These are phyloP conservation scores for Malurus alboscapulatus DNA, from an alignment of 2,113 vertebrate genomes.

Conservation along the genomic window DNA sequence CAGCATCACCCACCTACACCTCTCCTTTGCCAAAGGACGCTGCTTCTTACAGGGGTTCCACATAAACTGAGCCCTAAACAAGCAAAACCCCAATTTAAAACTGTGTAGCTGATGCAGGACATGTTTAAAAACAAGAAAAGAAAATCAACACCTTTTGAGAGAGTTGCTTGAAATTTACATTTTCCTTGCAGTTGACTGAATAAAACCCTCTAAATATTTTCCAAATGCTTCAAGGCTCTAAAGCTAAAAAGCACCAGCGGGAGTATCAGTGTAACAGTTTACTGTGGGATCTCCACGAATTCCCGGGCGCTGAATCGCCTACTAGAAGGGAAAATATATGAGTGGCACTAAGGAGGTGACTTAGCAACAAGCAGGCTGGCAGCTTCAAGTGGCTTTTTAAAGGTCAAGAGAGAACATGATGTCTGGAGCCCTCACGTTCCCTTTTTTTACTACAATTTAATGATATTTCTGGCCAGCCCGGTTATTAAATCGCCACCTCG, in stretches of 20 bases:
- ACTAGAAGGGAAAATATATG: slow-evolving; percentile 23
- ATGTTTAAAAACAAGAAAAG: neutral
- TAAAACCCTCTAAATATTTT: neutral
- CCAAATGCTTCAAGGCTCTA: fast-evolving
- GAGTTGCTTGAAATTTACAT: neutral
- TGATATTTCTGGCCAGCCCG: neutral
- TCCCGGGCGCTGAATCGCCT: neutral
- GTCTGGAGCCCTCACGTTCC: neutral
- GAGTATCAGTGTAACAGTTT: neutral
- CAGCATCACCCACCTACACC: neutral
- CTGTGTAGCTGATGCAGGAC: neutral
- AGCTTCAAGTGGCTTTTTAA: neutral
- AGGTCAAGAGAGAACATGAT: slow-evolving; percentile 20
- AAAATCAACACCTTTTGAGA: neutral
- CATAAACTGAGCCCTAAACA: neutral
- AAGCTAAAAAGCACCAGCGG: neutral
- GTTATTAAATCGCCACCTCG: neutral
- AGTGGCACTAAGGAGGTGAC: neutral
- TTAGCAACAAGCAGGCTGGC: neutral
- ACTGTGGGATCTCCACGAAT: neutral
- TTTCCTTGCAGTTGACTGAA: neutral
- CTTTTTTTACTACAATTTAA: neutral
- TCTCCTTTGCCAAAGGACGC: neutral
- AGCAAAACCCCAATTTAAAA: neutral
- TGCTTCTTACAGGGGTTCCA: neutral